Percentiles rank a stretch among this genome's conserved stretches.
Conservation (phyloP, 2,888 invertebrate genomes). For the Falcaria lacertinaria region DNA sequence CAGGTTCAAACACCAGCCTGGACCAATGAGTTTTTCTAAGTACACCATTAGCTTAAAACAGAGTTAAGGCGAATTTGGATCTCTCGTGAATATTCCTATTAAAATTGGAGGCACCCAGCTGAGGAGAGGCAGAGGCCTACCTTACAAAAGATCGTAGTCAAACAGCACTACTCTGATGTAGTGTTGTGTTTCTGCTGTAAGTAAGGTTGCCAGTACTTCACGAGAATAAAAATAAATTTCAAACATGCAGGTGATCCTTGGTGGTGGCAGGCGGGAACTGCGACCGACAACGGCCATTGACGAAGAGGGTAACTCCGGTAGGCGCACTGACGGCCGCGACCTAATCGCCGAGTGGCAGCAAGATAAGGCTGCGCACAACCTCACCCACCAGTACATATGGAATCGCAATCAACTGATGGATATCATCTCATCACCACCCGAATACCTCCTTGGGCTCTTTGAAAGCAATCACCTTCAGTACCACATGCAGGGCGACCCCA, state of each 20-base stretch:
- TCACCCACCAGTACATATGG: slow-evolving; percentile 72
- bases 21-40: too few species aligned
- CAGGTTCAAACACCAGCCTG: too few species aligned
- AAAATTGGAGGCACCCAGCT: too few species aligned
- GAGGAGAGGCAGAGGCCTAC: too few species aligned
- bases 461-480: slow-evolving; percentile 79
- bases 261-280: slow-evolving; percentile 85
- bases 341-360: slow-evolving; percentile 83
- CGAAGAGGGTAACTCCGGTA: slow-evolving; percentile 64
- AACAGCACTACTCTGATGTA: too few species aligned
- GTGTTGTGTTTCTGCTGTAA: too few species aligned
- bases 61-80: too few species aligned
- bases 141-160: too few species aligned
- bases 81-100: too few species aligned
- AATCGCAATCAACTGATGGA: slow-evolving; percentile 76
- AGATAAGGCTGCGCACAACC: slow-evolving; percentile 51
- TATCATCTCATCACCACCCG: slow-evolving; percentile 67
- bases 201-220: too few species aligned
- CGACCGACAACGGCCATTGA: slow-evolving; percentile 71
- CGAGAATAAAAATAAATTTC: too few species aligned
- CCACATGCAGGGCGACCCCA: slow-evolving; percentile 71
- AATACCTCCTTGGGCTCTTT: slow-evolving; percentile 43
- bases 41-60: too few species aligned
- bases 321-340: slow-evolving; percentile 77
- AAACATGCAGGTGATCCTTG: slow-evolving; percentile 84